Percentiles rank a stretch among this genome's conserved stretches.
These are phyloP conservation scores for Kryphioiulus occultus DNA, from an alignment of 2,888 invertebrate genomes.

Conservation along the genomic window DNA sequence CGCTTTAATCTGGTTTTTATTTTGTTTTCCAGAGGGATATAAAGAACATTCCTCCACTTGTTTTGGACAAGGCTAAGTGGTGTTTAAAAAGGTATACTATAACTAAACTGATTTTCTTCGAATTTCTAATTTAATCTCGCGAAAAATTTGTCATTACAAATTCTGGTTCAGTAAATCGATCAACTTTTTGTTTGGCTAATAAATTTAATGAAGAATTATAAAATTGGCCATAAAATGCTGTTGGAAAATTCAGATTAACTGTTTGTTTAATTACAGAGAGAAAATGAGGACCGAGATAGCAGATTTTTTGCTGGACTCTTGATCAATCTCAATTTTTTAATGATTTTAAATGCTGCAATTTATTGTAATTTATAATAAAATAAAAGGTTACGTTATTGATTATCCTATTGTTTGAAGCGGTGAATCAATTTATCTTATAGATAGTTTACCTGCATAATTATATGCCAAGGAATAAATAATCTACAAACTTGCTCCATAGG, in stretches of 20 bases:
- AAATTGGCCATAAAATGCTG: no score
- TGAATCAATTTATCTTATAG: no score
- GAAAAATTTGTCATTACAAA: background rate
- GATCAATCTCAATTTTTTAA: background rate
- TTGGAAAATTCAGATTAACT: no score
- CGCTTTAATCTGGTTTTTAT: background rate
- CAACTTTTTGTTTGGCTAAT: no score
- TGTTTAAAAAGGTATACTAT: background rate
- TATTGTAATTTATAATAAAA: background rate
- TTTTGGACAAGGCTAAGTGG: background rate
- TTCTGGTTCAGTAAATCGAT: background rate
- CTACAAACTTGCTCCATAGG: no score
- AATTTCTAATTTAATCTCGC: no score
- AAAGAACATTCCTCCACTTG: background rate
- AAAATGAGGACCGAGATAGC: background rate
- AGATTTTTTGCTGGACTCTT: background rate
- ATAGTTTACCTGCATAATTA: no score
- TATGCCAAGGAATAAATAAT: no score
- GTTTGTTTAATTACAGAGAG: background rate
- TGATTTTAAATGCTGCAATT: background rate
- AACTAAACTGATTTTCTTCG: no score
- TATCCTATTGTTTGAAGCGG: background rate
- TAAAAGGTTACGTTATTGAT: background rate
- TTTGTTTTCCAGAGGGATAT: background rate
- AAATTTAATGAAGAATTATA: no score